A percentile compares a stretch with the other conserved stretches of the same genome.
phyloP scores from a whole-genome alignment of 2,888 invertebrate species.

The Lasioglossum malachurum region DNA sequence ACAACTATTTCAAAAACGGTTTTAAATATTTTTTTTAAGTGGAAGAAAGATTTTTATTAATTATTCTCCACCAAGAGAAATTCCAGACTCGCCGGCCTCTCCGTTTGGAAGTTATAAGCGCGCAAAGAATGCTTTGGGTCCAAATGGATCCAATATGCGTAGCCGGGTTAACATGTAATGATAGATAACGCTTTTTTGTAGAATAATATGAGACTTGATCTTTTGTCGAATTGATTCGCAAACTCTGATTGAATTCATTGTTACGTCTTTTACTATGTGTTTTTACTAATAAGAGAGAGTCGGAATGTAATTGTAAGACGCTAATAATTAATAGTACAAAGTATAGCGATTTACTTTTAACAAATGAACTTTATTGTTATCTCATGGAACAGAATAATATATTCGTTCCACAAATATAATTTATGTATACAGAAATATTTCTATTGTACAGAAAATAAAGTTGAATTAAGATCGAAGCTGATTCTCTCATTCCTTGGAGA shows the following conservation, averaged over 20 bases:
- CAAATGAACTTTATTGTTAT: slow-evolving; percentile 51
- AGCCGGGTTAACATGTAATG: slow-evolving; percentile 5
- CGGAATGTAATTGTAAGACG: slow-evolving; percentile 19
- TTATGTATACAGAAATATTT: slow-evolving; percentile 55
- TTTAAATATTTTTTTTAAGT: too few relatives aligned
- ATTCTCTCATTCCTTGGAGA: slow-evolving; percentile 27
- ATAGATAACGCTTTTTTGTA: slow-evolving; percentile 24
- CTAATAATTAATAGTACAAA: slow-evolving; percentile 44
- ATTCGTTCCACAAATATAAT: slow-evolving; percentile 41
- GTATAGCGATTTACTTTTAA: slow-evolving; percentile 46
- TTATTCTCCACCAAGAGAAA: too few relatives aligned
- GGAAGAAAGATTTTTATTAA: too few relatives aligned
- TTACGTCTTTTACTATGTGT: slow-evolving; percentile 3
- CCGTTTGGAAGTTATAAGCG: too few relatives aligned
- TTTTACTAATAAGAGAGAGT: slow-evolving; percentile 13
- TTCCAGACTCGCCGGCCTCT: too few relatives aligned
- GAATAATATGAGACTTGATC: slow-evolving; percentile 19
- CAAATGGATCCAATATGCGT: too few relatives aligned
- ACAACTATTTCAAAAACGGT: too few relatives aligned
- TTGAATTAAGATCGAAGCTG: slow-evolving; percentile 25
- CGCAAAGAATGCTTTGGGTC: too few relatives aligned
- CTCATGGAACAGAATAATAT: slow-evolving; percentile 33
- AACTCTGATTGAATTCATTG: slow-evolving; percentile 9
- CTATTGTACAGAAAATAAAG: slow-evolving; percentile 56
- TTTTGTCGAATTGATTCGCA: slow-evolving; percentile 9